Evolutionary conservation across 1,140 invertebrate species (phyloP), one percentile per base, ranked within the genome.

Genomic region (Prorops nasuta): DNA sequence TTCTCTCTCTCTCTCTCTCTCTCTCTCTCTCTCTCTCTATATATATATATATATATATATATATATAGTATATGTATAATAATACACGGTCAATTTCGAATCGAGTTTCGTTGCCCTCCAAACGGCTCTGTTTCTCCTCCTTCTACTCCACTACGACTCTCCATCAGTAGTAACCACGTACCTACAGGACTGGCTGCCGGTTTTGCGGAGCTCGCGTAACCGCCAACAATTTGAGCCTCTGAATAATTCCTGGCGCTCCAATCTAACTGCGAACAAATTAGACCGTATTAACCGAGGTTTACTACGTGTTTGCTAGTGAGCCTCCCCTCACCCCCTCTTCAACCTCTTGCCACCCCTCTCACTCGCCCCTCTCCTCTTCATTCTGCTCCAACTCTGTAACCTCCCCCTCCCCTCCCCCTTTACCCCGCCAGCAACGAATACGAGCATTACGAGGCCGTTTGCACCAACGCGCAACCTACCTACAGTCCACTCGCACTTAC

Each of bases 261-360:
- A 72, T 73, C 69, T 72, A 70, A 73, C 70, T 73, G 66, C 66
- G 69, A 71, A 73, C 68, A 72, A 73, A 73, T 73, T 73, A 71
- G 69, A 73, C 64, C 62, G 69, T 70, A 71, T 73, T 73, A 71
- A 65, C 62, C 67, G 62, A 63, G 68, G 64, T 68, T 72, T 63
- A 58, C 56, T 65, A 69, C 66, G 66, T 60, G 58, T 56, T 59
- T 42, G 31, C 53, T 50, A 41, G 21, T 43, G 50, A 58, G 56
- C 57, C 55, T 49, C 48, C 54, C 53, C 49, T 43, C 54, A 41
- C 24, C 35, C 12, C 32, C 32, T 35, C 16, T 28, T 18, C 19
- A 15, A 4, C n/a, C 9, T 36, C 18, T 20, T 35, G 9, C 17
- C 44, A 8, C 17, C 17, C 37, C 35, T 48, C 19, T 39, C 46